Percentiles rank a stretch among this genome's conserved stretches.
Conservation (phyloP, 2,113 vertebrate species). For the Bos javanicus region DNA sequence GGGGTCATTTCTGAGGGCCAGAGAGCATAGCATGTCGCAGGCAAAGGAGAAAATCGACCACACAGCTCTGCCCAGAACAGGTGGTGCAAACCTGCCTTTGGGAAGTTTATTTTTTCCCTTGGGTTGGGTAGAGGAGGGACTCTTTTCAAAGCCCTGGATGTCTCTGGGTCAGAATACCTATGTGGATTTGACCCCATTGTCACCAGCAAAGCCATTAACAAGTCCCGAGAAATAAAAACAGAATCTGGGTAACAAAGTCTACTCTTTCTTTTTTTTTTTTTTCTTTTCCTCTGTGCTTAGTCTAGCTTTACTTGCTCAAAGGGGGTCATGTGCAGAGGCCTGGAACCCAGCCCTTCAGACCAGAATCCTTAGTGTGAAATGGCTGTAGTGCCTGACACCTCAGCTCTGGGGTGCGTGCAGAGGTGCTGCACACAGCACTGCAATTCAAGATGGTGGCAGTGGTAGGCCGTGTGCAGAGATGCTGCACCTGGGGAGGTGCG, state of each 20-base stretch:
- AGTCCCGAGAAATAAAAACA: not conserved
- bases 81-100: not conserved
- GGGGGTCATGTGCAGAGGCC: not conserved
- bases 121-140: not conserved
- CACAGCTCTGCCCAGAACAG: not conserved
- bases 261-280: not conserved
- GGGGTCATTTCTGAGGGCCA: not conserved
- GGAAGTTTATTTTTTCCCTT: not conserved
- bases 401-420: not conserved
- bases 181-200: not conserved
- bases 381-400: not conserved
- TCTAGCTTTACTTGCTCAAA: not conserved
- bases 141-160: not conserved
- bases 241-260: not conserved
- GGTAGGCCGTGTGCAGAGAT: not conserved
- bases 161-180: not conserved
- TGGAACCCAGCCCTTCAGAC: not conserved
- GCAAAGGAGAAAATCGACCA: not conserved
- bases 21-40: accelerated
- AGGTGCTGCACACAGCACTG: accelerated
- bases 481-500: not conserved
- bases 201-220: not conserved
- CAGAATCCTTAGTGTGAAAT: not conserved
- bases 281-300: not conserved
- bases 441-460: not conserved